These are phyloP conservation scores for Capreolus pygargus DNA, from an alignment of 2,113 vertebrate genomes.

Conservation along the genomic window DNA sequence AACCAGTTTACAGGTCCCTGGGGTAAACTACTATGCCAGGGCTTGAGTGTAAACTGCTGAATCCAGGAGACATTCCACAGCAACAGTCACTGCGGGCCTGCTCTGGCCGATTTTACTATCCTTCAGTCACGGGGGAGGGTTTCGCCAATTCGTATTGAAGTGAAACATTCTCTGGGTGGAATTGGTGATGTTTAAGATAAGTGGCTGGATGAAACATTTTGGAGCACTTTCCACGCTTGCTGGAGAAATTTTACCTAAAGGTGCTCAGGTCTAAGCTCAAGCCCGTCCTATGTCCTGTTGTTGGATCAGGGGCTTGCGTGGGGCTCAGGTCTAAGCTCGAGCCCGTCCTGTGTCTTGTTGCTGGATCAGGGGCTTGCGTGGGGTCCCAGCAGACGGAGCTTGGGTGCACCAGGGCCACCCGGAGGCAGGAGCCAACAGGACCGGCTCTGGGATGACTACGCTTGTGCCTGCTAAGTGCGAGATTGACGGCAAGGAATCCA, in stretches of 20 bases:
- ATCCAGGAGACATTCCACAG: background rate
- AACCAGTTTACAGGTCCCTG: background rate
- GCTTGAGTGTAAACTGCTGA: background rate
- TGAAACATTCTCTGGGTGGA: background rate
- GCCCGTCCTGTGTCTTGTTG: background rate
- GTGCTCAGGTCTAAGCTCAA: too few species aligned
- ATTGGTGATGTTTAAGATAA: background rate
- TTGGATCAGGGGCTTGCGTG: too few species aligned
- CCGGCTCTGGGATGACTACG: background rate
- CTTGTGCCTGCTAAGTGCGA: background rate
- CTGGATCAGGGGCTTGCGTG: background rate
- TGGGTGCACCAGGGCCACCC: background rate
- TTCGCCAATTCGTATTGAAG: background rate
- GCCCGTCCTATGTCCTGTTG: too few species aligned
- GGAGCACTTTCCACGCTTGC: background rate
- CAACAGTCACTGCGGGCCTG: background rate
- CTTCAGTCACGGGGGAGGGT: background rate
- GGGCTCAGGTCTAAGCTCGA: background rate
- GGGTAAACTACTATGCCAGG: background rate
- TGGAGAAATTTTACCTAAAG: background rate
- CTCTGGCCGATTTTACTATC: background rate
- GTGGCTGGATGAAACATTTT: background rate
- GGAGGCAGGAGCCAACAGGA: background rate
- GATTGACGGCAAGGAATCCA: background rate
- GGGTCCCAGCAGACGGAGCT: background rate